A percentile compares a stretch with the other conserved stretches of the same genome.
Conservation (phyloP, 2,888 invertebrate genomes). For the Mythimna loreyi region DNA sequence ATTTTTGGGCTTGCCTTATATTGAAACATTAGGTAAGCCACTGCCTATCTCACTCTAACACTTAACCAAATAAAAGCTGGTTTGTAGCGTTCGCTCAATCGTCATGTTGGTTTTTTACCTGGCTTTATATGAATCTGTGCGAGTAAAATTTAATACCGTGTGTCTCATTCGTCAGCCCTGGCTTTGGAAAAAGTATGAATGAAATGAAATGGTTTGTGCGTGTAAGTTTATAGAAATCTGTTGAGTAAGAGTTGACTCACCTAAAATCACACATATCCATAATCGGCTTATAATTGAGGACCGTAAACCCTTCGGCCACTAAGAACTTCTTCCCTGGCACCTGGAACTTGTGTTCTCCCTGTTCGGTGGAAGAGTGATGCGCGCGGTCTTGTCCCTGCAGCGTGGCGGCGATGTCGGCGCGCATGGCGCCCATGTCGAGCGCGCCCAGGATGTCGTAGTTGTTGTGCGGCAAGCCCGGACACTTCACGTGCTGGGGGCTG, state of each 20-base stretch:
- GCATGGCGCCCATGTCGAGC: constrained; percentile 93
- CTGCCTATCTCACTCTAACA: no score
- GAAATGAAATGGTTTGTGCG: no score
- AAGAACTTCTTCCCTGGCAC: constrained; percentile 87
- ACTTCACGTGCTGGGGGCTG: constrained; percentile 92
- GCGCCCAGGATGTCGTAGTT: constrained; percentile 94
- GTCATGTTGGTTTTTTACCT: no score
- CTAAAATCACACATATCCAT: constrained; percentile 92
- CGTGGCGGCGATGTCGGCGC: constrained; percentile 88
- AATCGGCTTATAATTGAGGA: constrained; percentile 93
- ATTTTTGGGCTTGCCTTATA: no score
- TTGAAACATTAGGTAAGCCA: no score
- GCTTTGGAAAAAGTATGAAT: no score
- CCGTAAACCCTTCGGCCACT: constrained; percentile 94
- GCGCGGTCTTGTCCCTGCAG: constrained; percentile 70
- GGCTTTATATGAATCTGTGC: no score
- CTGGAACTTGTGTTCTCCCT: constrained; percentile 19
- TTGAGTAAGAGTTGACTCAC: constrained; percentile 64
- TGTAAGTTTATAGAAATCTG: no score
- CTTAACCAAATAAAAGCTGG: no score
- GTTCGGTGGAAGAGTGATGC: constrained; percentile 53
- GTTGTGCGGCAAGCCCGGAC: constrained; percentile 92
- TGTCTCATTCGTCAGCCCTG: no score
- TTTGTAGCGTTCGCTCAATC: no score
- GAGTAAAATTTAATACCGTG: no score